phyloP scores from a whole-genome alignment of 37 sponge, comb jelly and placozoan genomes.

The Bolinopsis microptera region DNA sequence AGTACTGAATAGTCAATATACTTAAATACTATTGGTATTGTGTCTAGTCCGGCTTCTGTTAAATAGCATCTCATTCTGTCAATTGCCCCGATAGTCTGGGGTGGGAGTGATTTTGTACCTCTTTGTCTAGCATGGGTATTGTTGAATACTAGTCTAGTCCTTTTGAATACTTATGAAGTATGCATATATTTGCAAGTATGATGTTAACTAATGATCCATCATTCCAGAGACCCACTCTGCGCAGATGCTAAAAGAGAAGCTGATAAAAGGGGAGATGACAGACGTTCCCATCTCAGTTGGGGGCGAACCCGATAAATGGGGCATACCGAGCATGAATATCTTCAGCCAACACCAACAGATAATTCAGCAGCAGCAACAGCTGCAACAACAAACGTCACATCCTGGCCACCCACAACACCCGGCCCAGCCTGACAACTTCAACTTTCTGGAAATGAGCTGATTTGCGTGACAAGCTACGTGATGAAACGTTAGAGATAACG shows the following conservation, averaged over 20 bases:
- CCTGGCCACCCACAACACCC: not conserved
- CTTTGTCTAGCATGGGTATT: too few relatives aligned
- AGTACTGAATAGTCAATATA: too few relatives aligned
- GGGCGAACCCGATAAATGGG: not conserved
- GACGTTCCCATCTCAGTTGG: not conserved
- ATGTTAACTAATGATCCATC: not conserved
- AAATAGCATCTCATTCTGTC: too few relatives aligned
- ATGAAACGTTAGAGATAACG: constrained; percentile 16
- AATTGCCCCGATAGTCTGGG: too few relatives aligned
- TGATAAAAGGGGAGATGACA: constrained; percentile 20
- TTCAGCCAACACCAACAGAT: constrained; percentile 32
- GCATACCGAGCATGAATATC: constrained; percentile 27
- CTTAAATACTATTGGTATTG: too few relatives aligned
- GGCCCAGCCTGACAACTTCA: not conserved
- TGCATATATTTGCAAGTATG: too few relatives aligned
- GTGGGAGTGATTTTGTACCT: too few relatives aligned
- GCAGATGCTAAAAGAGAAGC: constrained; percentile 21
- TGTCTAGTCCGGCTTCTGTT: too few relatives aligned
- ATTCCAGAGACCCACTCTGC: not conserved
- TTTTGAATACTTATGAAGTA: too few relatives aligned
- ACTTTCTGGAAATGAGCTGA: constrained; percentile 16
- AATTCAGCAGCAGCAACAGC: not conserved
- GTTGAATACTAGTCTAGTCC: too few relatives aligned
- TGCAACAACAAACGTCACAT: not conserved
- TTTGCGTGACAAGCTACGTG: not conserved